These are phyloP conservation scores for Pogoniulus pusillus DNA, from an alignment of 2,797 vertebrate species.

Conservation along the genomic window DNA sequence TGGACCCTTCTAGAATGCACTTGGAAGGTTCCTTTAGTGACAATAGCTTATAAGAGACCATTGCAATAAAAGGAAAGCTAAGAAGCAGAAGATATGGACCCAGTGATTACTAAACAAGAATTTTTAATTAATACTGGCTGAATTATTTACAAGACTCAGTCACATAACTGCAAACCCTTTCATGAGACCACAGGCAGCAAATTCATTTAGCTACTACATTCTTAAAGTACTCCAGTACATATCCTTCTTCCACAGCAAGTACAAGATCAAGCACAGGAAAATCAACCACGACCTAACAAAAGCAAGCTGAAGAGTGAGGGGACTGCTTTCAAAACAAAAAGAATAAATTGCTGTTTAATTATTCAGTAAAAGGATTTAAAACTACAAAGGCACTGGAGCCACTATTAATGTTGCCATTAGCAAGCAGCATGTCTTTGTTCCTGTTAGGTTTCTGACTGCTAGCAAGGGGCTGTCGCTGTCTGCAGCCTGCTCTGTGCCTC, in stretches of 20 bases:
- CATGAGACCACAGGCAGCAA: not conserved
- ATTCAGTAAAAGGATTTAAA: conserved; percentile 37
- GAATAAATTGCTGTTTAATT: conserved; percentile 18
- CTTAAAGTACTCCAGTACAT: not conserved
- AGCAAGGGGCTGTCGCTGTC: not conserved
- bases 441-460: not conserved
- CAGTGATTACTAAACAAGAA: conserved; percentile 9
- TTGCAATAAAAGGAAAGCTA: not conserved
- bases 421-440: not conserved
- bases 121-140: conserved; percentile 52
- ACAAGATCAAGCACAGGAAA: not conserved
- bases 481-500: not conserved
- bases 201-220: not conserved
- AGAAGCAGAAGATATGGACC: not conserved
- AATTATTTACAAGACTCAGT: conserved; percentile 62
- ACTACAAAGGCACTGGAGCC: not conserved
- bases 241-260: not conserved
- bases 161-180: not conserved
- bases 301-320: not conserved
- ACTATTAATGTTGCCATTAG: not conserved
- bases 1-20: not conserved
- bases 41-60: not conserved
- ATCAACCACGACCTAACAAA: not conserved
- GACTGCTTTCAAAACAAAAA: not conserved
- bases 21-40: not conserved